These are phyloP conservation scores for Poeciliopsis presidionis DNA, from an alignment of 2,797 vertebrate species.

Conservation along the genomic window DNA sequence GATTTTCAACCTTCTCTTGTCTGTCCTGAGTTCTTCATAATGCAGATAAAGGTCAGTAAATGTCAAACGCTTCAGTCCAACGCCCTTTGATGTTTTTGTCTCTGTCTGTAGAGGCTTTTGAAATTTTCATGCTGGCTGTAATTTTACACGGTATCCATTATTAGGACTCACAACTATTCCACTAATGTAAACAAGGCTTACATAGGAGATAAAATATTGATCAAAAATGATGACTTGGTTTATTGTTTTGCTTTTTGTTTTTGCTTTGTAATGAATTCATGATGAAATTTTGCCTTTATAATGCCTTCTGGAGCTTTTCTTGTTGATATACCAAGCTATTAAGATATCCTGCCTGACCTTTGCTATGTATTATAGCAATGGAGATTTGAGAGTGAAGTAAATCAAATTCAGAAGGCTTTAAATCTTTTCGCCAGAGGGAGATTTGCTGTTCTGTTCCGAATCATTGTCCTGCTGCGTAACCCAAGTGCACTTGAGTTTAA, in stretches of 20 bases:
- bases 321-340: background rate
- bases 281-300: background rate
- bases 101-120: slow-evolving; percentile 30
- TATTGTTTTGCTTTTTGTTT: background rate
- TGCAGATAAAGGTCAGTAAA: slow-evolving; percentile 74
- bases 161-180: background rate
- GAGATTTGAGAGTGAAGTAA: background rate
- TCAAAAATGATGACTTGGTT: background rate
- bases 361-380: background rate
- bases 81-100: slow-evolving; percentile 14
- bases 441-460: background rate
- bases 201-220: slow-evolving; percentile 10
- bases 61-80: slow-evolving; percentile 63
- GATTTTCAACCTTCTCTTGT: slow-evolving; percentile 21
- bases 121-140: slow-evolving; percentile 32
- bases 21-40: slow-evolving; percentile 60
- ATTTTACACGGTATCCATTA: slow-evolving; percentile 4
- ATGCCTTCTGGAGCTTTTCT: background rate
- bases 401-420: background rate
- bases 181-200: background rate
- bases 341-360: background rate
- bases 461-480: background rate
- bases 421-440: background rate
- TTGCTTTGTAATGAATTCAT: background rate
- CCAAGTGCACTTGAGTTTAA: background rate